Evolutionary conservation across 2,888 invertebrate species (phyloP), one percentile per base, ranked within the genome.

Genomic region (Sphaerophoria taeniata): DNA sequence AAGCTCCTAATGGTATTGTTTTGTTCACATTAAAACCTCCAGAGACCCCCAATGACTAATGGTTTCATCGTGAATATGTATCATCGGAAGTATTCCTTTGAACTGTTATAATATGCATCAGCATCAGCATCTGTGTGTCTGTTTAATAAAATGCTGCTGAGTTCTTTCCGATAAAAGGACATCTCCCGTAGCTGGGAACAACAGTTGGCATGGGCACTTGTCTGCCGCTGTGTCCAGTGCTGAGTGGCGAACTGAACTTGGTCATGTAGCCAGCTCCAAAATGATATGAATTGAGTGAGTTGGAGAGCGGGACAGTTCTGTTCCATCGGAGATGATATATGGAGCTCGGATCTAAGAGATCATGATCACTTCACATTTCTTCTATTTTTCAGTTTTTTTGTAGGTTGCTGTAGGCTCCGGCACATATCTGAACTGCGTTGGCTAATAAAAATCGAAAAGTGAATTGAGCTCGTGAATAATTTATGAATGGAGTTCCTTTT

Each of bases 61-160:
- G 85, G 81, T 81, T 63, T 14, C 85, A 77, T 81, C 76, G 73
- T 85, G 81, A 85, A 85, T 85, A 85, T 85, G 85, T 85, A 85
- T 85, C 85, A 85, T 85, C 85, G 85, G 85, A 81, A 85, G 73
- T 81, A 76, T 85, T 81, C 76, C 85, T 85, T 85, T 85, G 85
- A 85, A 85, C 85, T 85, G 69, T 76, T 55, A n/a, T n/a, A n/a
- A 45, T 36, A 16, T 55, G 67, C 45, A 72, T 78, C 63, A 36
- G 72, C 69, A 79, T 79, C 83, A n/a, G n/a, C n/a, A n/a, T 67
- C 70, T 56, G 43, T 72, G 65, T 69, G 34, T 34, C 67, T 49
- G 34, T 49, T 72, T 65, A 80, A 75, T 80, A 72, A 75, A 76
- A 84, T n/a, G n/a, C n/a, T 80, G 75, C 67, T 67, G 72, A 79